Conservation (phyloP, 2,113 vertebrate species). For the Corythornis vintsioides region DNA sequence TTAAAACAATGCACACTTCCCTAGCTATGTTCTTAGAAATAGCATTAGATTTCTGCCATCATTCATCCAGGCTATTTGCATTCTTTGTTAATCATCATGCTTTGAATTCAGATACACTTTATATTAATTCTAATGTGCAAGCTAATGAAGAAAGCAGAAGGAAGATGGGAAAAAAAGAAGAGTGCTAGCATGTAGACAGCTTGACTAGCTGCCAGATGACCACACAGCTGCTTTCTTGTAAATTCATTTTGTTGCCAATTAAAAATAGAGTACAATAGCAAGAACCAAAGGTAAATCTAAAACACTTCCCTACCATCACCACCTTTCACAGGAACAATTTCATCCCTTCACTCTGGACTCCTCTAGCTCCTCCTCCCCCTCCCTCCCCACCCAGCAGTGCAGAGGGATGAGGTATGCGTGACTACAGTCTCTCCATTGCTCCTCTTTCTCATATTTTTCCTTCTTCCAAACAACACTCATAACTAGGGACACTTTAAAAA, state of each 20-base stretch:
- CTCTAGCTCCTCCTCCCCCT: not conserved
- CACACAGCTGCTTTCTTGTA: not conserved
- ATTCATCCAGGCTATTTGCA: not conserved
- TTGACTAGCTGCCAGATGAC: not conserved
- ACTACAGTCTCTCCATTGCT: not conserved
- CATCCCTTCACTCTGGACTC: not conserved
- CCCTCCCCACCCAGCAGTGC: not conserved
- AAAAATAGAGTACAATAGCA: not conserved
- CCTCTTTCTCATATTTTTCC: not conserved
- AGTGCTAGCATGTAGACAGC: not conserved
- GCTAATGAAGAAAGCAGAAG: not conserved
- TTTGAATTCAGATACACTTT: not conserved
- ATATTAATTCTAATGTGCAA: not conserved
- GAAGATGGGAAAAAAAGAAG: not conserved
- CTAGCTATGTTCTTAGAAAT: not conserved
- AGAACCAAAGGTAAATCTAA: not conserved
- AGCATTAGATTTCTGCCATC: not conserved
- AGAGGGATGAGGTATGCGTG: accelerated
- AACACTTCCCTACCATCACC: not conserved
- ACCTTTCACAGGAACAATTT: not conserved
- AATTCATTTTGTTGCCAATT: not conserved
- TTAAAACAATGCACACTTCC: not conserved
- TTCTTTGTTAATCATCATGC: not conserved
- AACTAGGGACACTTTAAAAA: not conserved
- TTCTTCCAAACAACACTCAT: not conserved